Evolutionary conservation across 1,140 invertebrate genomes (phyloP), one percentile per base, ranked within the genome.

Genomic region (Zaprionus lachaisei): DNA sequence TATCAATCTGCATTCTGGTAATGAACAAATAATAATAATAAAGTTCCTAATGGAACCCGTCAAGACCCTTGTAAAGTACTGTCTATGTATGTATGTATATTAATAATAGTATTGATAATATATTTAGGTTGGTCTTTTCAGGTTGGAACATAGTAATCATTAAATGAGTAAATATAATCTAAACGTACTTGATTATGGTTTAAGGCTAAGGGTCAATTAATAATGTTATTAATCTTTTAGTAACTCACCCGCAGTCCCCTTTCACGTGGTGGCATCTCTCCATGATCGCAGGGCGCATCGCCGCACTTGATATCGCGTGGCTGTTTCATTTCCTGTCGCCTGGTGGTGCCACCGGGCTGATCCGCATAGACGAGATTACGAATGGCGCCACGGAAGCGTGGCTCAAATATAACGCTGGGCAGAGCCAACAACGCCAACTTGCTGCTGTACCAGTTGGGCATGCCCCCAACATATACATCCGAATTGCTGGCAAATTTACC

Each of bases 321-420:
- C 69, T 95, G 94, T 73, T 96, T 95, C 79, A 97, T 95, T 93
- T 97, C 96, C 93, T 97, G 96, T 37, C 97, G 94, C 72, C 96
- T 93, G 0, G 96, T 95, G 37, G 94, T 93, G 55, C 95, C 94
- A 15, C 95, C 95, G 20, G 97, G 96, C 14, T 95, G 94, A 91
- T 97, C 96, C 4, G 96, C 96, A 92, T 98, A 98, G 24, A 98
- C 96, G 34, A 98, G 94, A 92, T 98, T 98, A 49, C 97, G 94
- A 15, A 98, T 96, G 54, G 96, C 94, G 1, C 97, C 97, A 17
- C 96, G 95, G 93, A 98, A 98, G 68, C 97, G 94, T 0, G 97
- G 97, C 93, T 99, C 97, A 90, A 98, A 98, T 65, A 98, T 97
- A 57, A 98, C 97, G 79, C 96, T 97, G 1, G 97, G 97, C 51